Percentiles rank a stretch among this genome's conserved stretches.
Evolutionary conservation across 2,113 vertebrate species (phyloP).

Genomic region (Leucosticte australis): DNA sequence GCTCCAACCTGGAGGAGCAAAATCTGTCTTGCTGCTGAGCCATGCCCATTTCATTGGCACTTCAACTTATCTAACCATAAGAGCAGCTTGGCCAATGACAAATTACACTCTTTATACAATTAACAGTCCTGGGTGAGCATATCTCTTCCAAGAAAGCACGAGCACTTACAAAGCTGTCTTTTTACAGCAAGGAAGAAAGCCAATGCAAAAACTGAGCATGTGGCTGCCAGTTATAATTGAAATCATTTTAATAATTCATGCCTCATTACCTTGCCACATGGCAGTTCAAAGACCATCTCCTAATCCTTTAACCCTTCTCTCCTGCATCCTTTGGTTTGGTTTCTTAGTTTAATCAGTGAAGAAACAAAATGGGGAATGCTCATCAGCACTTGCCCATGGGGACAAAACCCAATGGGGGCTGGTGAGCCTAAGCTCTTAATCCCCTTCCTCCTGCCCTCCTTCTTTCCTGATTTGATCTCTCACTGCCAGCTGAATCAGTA

Average conservation of each 20-base stretch:
- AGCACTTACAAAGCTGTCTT: background rate
- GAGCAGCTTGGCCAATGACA: background rate
- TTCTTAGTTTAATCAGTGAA: slow-evolving; percentile 38
- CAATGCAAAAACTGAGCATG: background rate
- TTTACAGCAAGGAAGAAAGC: background rate
- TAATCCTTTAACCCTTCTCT: slow-evolving; percentile 60
- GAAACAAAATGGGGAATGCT: background rate
- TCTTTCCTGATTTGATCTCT: background rate
- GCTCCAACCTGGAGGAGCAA: background rate
- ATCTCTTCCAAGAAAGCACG: background rate
- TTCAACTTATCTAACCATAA: background rate
- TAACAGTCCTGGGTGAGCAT: background rate
- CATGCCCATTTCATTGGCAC: background rate
- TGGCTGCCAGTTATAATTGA: slow-evolving; percentile 55
- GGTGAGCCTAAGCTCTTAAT: background rate
- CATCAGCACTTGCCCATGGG: slow-evolving; percentile 8
- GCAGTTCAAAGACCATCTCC: slow-evolving; percentile 57
- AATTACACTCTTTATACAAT: background rate
- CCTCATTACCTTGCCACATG: slow-evolving; percentile 61
- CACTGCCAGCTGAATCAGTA: background rate
- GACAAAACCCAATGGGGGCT: background rate
- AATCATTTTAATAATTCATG: slow-evolving; percentile 65
- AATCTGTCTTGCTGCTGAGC: background rate
- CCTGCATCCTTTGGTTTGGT: slow-evolving; percentile 23
- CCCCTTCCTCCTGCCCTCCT: background rate